Evolutionary conservation across 2,888 invertebrate genomes (phyloP).

Genomic region (Dysmachus trigonus): DNA sequence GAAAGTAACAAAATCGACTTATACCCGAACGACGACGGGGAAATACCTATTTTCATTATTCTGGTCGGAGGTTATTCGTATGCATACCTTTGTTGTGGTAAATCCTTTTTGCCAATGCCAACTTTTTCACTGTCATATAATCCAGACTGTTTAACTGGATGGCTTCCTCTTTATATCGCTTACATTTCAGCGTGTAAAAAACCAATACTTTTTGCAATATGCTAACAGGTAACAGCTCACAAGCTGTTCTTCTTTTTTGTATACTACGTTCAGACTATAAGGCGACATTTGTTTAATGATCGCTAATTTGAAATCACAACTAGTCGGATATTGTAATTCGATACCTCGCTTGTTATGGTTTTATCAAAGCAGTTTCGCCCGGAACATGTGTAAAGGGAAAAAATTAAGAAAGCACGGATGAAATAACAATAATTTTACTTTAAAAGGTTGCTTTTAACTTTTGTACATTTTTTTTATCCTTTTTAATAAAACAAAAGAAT

Average conservation of each 20-base stretch:
- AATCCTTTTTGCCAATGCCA: constrained; percentile 34
- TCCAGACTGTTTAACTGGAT: constrained; percentile 34
- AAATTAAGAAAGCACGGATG: background rate
- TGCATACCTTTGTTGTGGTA: constrained; percentile 30
- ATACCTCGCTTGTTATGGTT: constrained; percentile 9
- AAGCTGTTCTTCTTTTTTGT: constrained; percentile 5
- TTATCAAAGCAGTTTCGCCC: background rate
- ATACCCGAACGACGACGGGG: background rate
- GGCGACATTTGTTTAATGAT: constrained; percentile 41
- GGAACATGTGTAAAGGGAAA: background rate
- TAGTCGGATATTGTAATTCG: constrained; percentile 26
- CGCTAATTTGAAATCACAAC: constrained; percentile 31
- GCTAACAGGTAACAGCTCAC: constrained; percentile 34
- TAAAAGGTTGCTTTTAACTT: background rate
- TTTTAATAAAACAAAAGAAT: background rate
- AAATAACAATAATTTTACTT: background rate
- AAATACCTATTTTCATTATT: constrained; percentile 45
- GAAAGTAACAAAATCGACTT: constrained; percentile 39
- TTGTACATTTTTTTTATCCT: background rate
- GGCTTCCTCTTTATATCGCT: constrained; percentile 65
- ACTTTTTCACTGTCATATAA: constrained; percentile 25
- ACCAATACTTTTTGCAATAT: background rate
- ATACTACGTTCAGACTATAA: background rate
- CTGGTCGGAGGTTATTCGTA: constrained; percentile 44
- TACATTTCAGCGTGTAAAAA: constrained; percentile 55